Percentiles rank a stretch among this genome's conserved stretches.
phyloP scores from a whole-genome alignment of 2,888 invertebrate species.

The Cyaniris semiargus region DNA sequence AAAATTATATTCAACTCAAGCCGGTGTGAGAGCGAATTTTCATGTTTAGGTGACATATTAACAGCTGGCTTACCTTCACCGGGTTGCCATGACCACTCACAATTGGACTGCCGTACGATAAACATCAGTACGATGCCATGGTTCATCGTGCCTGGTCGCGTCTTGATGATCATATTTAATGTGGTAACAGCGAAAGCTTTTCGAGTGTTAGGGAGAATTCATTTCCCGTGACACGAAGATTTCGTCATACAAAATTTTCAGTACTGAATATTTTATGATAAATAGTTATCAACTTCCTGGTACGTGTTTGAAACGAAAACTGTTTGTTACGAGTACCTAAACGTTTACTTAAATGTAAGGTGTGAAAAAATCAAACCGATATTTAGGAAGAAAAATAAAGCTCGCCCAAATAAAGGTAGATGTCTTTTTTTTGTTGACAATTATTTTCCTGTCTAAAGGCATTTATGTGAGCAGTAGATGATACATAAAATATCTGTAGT shows the following conservation, averaged over 20 bases:
- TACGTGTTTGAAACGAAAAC: too few relatives aligned
- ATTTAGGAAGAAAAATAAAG: too few relatives aligned
- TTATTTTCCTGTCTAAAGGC: too few relatives aligned
- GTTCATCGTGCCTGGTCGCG: background rate
- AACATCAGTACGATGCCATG: background rate
- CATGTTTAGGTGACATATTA: slow-evolving; percentile 29
- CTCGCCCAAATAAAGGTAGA: too few relatives aligned
- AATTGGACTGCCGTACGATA: background rate
- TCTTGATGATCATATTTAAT: slow-evolving; percentile 29
- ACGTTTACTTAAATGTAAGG: too few relatives aligned
- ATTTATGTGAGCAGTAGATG: too few relatives aligned
- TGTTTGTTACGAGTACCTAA: too few relatives aligned
- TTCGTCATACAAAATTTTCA: slow-evolving; percentile 21
- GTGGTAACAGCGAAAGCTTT: slow-evolving; percentile 24
- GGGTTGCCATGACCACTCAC: background rate
- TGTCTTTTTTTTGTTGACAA: too few relatives aligned
- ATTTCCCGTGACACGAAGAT: slow-evolving; percentile 20
- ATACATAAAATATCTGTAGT: too few relatives aligned
- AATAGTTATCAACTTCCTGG: too few relatives aligned
- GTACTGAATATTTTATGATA: background rate
- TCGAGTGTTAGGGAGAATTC: slow-evolving; percentile 21
- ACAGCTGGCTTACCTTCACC: slow-evolving; percentile 26
- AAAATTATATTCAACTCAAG: slow-evolving; percentile 28
- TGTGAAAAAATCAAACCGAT: too few relatives aligned
- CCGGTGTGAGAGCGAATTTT: slow-evolving; percentile 14